Percentiles rank a stretch among this genome's conserved stretches.
Evolutionary conservation across 2,888 invertebrate genomes (phyloP).

Genomic region (Latrodectus hesperus): DNA sequence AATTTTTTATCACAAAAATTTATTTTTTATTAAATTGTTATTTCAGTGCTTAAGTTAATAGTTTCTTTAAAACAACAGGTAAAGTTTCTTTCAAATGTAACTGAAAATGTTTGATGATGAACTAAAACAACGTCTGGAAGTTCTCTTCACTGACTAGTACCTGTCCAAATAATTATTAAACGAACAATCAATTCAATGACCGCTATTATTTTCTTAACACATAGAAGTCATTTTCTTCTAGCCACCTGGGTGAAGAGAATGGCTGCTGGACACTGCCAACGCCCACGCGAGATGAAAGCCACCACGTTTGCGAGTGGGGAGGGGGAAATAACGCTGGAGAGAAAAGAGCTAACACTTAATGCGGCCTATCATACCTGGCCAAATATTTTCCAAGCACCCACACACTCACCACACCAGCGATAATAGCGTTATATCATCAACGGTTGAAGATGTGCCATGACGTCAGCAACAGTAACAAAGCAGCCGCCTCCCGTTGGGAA

Average conservation of each 20-base stretch:
- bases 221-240: not conserved
- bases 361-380: conserved; percentile 31
- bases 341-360: conserved; percentile 26
- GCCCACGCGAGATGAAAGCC: not conserved
- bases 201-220: not conserved
- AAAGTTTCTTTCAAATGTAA: too few species aligned
- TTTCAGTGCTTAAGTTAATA: too few species aligned
- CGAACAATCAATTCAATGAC: not conserved
- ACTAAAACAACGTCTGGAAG: too few species aligned
- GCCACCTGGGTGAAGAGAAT: not conserved
- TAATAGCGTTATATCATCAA: conserved; percentile 24
- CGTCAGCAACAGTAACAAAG: conserved; percentile 17
- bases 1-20: too few species aligned
- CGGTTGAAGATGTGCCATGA: not conserved
- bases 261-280: not conserved
- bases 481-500: not conserved
- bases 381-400: conserved; percentile 24
- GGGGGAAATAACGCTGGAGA: not conserved
- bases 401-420: not conserved
- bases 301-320: not conserved
- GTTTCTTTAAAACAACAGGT: too few species aligned
- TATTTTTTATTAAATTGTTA: too few species aligned
- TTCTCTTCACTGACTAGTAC: too few species aligned
- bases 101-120: too few species aligned
- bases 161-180: too few species aligned